Conservation (phyloP, 2,113 vertebrate species). For the Gulo gulo region DNA sequence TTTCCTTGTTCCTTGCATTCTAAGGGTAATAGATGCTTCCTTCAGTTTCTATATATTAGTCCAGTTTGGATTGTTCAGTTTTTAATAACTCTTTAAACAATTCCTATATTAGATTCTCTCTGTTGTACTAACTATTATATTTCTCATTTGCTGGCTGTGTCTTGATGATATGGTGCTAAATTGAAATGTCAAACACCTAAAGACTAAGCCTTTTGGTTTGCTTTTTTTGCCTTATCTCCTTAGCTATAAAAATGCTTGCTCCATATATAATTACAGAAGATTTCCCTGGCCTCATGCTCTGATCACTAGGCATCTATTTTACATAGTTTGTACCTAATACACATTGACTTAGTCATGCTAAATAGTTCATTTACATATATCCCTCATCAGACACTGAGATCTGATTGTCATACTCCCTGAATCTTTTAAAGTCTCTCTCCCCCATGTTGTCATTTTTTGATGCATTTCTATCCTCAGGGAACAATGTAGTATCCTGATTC, state of each 20-base stretch:
- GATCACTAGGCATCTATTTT: conserved; percentile 16
- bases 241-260: background rate
- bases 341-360: background rate
- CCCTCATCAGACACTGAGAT: conserved; percentile 35
- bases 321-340: background rate
- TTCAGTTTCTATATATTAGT: background rate
- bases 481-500: conserved; percentile 41
- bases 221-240: background rate
- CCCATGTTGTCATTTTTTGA: conserved; percentile 51
- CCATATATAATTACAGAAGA: background rate
- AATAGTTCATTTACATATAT: conserved; percentile 28
- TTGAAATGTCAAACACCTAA: background rate
- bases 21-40: background rate
- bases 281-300: background rate
- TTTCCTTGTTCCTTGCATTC: background rate
- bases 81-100: background rate
- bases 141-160: background rate
- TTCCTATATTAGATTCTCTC: background rate
- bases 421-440: conserved; percentile 36
- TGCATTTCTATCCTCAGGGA: conserved; percentile 40
- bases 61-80: background rate
- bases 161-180: background rate
- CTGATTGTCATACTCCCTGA: conserved; percentile 60
- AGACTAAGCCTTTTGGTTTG: background rate
- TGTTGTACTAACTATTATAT: background rate